Evolutionary conservation across 2,888 invertebrate species (phyloP).

Genomic region (Hirtodrosophila histrioides): DNA sequence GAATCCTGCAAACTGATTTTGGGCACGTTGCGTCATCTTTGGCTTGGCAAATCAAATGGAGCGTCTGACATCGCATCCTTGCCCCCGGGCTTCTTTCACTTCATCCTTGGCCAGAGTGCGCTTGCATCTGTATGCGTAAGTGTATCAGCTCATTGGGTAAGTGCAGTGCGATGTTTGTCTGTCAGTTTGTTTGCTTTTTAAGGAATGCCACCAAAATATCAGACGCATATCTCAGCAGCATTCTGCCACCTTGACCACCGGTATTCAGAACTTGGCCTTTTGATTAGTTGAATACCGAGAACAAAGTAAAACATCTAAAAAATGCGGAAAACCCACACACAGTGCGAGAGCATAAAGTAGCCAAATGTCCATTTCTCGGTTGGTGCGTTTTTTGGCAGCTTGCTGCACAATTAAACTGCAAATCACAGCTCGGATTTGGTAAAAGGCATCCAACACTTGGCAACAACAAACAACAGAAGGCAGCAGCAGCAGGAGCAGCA

Average conservation of each 20-base stretch:
- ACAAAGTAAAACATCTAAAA: neutral
- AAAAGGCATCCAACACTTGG: slow-evolving; percentile 60
- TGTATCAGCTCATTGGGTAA: slow-evolving; percentile 29
- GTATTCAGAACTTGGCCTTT: no score
- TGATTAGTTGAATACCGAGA: no score
- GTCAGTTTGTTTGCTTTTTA: slow-evolving; percentile 5
- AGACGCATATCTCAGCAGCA: neutral
- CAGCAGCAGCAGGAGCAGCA: slow-evolving; percentile 15
- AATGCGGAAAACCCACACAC: slow-evolving; percentile 18
- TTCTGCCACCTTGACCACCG: neutral
- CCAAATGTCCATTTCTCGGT: slow-evolving; percentile 54
- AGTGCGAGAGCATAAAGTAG: slow-evolving; percentile 3
- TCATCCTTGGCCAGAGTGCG: no score
- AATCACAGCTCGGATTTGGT: slow-evolving; percentile 69
- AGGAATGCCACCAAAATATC: neutral
- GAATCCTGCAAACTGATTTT: slow-evolving; percentile 65
- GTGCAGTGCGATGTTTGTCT: slow-evolving; percentile 59
- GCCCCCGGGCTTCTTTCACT: no score
- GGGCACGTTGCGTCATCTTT: slow-evolving; percentile 41
- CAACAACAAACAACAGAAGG: slow-evolving; percentile 10
- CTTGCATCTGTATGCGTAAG: slow-evolving; percentile 4
- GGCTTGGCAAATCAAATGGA: slow-evolving; percentile 51
- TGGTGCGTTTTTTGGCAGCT: slow-evolving; percentile 57
- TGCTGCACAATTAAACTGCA: slow-evolving; percentile 78
- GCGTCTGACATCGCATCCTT: slow-evolving; percentile 9